Conservation (phyloP, 2,113 vertebrate genomes). For the Lates calcarifer region DNA sequence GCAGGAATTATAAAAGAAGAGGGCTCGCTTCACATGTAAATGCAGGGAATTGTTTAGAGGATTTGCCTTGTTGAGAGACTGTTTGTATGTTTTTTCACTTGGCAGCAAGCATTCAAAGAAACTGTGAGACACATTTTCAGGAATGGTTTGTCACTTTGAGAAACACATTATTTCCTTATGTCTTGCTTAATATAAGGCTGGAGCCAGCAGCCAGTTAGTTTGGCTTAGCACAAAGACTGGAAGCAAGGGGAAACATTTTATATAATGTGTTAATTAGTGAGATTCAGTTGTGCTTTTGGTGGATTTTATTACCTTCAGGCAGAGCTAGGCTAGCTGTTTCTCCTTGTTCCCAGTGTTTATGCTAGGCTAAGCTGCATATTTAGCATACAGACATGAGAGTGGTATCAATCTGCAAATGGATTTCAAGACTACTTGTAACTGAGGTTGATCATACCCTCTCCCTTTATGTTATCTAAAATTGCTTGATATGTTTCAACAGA, state of each 20-base stretch:
- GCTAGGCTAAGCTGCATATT: not conserved
- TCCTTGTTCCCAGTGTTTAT: not conserved
- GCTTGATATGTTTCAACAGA: conserved; percentile 37
- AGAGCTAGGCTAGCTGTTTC: too few relatives aligned
- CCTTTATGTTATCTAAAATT: not conserved
- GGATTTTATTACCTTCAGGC: too few relatives aligned
- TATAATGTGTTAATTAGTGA: too few relatives aligned
- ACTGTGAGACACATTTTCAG: not conserved
- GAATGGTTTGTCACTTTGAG: not conserved
- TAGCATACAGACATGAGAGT: too few relatives aligned
- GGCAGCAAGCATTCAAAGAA: not conserved
- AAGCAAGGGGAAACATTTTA: too few relatives aligned
- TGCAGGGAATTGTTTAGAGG: not conserved
- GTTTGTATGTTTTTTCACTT: conserved; percentile 3
- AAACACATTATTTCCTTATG: not conserved
- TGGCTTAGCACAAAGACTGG: not conserved
- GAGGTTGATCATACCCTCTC: not conserved
- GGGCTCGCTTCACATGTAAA: not conserved
- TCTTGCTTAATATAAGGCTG: not conserved
- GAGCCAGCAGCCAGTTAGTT: not conserved
- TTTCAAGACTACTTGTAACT: not conserved
- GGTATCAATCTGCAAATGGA: not conserved
- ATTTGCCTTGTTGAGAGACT: not conserved
- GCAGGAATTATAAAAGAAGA: conserved; percentile 16
- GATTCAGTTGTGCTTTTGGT: too few relatives aligned